Base-by-base conservation (phyloP, 2,797 vertebrate genomes). In the Hybognathus amarus region DNA sequence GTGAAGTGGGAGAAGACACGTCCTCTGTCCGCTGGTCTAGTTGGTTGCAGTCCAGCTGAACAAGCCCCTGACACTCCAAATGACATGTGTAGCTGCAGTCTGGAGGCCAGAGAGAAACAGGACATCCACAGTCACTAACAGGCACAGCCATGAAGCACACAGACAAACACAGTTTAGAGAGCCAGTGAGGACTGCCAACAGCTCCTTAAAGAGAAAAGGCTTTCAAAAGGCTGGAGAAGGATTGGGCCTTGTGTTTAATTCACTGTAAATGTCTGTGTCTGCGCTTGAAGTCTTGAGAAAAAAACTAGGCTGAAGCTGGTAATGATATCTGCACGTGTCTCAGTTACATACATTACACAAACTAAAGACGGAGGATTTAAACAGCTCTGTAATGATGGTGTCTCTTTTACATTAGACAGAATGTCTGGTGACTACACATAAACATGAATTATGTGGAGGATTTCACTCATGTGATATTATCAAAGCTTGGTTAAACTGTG, bases 21-120 rank as follows among this genome's bases (percentile, higher is more conserved):
- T 92, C 88, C 88, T 87, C 77, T 5, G 88, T 59, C 2, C 78
- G 84, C 84, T 87, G 89, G 85, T 92, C 93, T 73, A 91, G 95
- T 85, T 87, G 94, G 91, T 95, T 96, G 89, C 98, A 99, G 89
- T 99, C 97, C 88, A 99, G 93, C 89, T 96, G 97, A 86, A 98
- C 95, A 82, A 95, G 95, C 86, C 88, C 90, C 90, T 93, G 91
- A 89, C 98, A 99, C 80, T 97, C 96, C 81, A 95, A 94, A 89
- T 98, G 98, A 86, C 97, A 97, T 45, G 97, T 98, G 93, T 98
- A 98, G 84, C 95, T 96, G 92, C 97, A 99, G 89, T 99, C 98
- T 99, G 91, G 85, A 20, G 82, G 87, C 86, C 36, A 71, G 15
- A 86, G 8, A 87, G 45, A 74, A 27, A 85, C 17, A 86, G 83